A percentile compares a stretch with the other conserved stretches of the same genome.
Evolutionary conservation across 2,113 vertebrate species (phyloP).

Genomic region (Eonycteris spelaea): DNA sequence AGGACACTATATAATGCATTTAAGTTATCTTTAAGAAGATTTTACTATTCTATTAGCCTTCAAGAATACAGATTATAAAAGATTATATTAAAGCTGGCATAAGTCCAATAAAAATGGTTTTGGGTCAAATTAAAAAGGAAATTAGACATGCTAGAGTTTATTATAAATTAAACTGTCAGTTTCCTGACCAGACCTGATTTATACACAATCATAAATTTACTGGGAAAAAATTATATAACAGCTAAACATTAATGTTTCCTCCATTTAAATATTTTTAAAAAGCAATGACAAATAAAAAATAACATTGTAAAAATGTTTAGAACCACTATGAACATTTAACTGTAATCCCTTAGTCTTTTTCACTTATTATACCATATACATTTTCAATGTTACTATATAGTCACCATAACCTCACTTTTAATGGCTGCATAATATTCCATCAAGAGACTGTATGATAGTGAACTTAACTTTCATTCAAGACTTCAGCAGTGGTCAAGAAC

Average conservation of each 20-base stretch:
- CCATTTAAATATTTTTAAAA: not conserved
- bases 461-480: conserved; percentile 20
- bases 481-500: not conserved
- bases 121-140: conserved; percentile 79
- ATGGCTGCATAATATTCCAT: not conserved
- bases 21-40: conserved; percentile 82
- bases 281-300: not conserved
- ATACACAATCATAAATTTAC: conserved; percentile 9
- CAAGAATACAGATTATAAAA: conserved; percentile 79
- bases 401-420: not conserved
- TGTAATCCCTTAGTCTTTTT: not conserved
- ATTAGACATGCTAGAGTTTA: conserved; percentile 48
- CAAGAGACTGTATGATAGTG: not conserved
- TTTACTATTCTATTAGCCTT: conserved; percentile 82
- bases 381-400: not conserved
- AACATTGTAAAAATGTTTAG: conserved; percentile 21
- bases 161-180: conserved; percentile 44
- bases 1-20: conserved; percentile 80
- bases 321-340: not conserved
- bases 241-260: not conserved
- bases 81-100: conserved; percentile 74
- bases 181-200: conserved; percentile 32
- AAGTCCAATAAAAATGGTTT: conserved; percentile 75
- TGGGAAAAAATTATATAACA: not conserved
- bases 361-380: not conserved